Percentiles rank a stretch among this genome's conserved stretches.
phyloP scores from a whole-genome alignment of 2,797 vertebrate species.

The Numenius phaeopus region DNA sequence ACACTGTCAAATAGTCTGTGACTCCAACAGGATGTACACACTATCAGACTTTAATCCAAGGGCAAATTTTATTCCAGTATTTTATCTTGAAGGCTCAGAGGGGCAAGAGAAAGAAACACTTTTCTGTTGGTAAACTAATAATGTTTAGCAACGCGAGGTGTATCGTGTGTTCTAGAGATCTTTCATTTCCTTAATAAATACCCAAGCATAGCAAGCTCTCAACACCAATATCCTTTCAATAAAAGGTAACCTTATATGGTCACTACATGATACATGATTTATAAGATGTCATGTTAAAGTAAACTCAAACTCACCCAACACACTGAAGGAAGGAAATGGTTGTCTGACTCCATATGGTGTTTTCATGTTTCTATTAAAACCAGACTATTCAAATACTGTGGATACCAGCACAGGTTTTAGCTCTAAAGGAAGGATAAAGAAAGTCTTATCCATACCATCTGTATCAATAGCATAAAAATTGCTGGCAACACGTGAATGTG shows the following conservation, averaged over 20 bases:
- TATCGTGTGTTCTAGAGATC: constrained; percentile 20
- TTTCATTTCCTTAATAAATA: constrained; percentile 76
- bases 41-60: constrained; percentile 63
- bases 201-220: constrained; percentile 40
- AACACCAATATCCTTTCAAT: constrained; percentile 72
- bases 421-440: constrained; percentile 32
- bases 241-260: constrained; percentile 71
- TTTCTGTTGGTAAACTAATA: constrained; percentile 62
- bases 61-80: constrained; percentile 58
- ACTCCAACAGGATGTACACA: constrained; percentile 55
- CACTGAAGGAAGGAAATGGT: constrained; percentile 54
- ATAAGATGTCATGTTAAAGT: constrained; percentile 71
- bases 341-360: constrained; percentile 67
- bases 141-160: neutral
- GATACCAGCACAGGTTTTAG: constrained; percentile 38
- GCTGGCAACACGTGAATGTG: constrained; percentile 8
- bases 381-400: constrained; percentile 52
- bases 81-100: constrained; percentile 45
- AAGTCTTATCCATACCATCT: constrained; percentile 49
- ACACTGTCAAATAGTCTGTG: constrained; percentile 42
- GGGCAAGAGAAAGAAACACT: constrained; percentile 1
- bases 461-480: constrained; percentile 57
- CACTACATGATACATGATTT: constrained; percentile 73
- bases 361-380: constrained; percentile 71
- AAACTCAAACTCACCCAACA: constrained; percentile 60